Evolutionary conservation across 1,140 invertebrate genomes (phyloP), one percentile per base, ranked within the genome.

Genomic region (Wiebesia pumilae): DNA sequence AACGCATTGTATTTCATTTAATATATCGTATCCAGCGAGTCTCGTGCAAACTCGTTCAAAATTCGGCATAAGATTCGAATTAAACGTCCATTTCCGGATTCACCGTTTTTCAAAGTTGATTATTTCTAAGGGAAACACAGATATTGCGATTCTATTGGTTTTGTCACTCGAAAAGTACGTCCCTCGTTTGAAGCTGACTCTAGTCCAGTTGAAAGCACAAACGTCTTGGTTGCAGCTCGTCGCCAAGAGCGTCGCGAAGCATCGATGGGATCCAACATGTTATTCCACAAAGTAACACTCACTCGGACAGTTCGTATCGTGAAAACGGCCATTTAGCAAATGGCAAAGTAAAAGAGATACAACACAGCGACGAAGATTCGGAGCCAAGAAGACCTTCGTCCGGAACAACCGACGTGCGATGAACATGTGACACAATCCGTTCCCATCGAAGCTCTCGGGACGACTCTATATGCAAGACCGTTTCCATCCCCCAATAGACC

Each of bases 401-500:
- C 40, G n/a, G 27, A 43, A 43, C 1, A 43, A 75, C 71, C 38
- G 71, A 43, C 35, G 19, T 71, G 10, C 71, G 27, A 40, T 9
- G 43, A 71, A 33, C 40, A 58, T 77, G 83, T 69, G 83, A 47
- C 73, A 91, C 91, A 92, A 92, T 90, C 91, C 91, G 89, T 88
- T 91, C 91, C 88, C 91, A 91, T 89, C 92, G 92, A 92, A 91
- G 89, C 90, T 90, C 90, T 89, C 88, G 84, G 88, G 89, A 89
- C 82, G 91, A 92, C 91, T 92, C 87, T 89, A 85, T 83, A 67
- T 91, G 91, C 90, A 90, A 90, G 90, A 90, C 90, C 89, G 90
- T 92, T 92, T 90, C 90, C 91, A 93, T 93, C 91, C 91, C 91
- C 91, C 90, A 69, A 78, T 84, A 89, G 88, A 88, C 85, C 89